phyloP scores from a whole-genome alignment of 1,140 invertebrate genomes.

The Frieseomelitta varia region DNA sequence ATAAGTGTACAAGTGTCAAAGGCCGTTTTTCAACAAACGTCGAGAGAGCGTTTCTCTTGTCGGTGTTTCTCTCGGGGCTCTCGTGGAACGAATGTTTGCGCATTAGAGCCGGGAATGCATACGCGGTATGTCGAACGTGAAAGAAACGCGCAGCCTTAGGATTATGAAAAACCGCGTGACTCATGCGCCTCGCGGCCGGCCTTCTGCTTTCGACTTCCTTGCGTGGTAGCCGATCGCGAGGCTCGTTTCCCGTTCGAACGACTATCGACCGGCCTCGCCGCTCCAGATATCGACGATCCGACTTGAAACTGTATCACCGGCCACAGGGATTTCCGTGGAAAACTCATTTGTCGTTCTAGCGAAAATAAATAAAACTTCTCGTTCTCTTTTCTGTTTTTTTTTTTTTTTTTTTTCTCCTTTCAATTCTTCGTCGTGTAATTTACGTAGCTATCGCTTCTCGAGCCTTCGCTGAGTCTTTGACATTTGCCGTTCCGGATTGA shows the following conservation, averaged over 20 bases:
- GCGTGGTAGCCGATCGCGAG: constrained; percentile 13
- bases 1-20: no score
- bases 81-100: background rate
- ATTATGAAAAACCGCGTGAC: constrained; percentile 43
- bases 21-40: background rate
- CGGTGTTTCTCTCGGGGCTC: no score
- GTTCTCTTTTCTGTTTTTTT: no score
- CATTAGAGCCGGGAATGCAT: constrained; percentile 14
- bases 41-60: no score
- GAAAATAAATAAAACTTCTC: no score
- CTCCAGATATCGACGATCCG: background rate
- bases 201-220: constrained; percentile 41
- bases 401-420: no score
- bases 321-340: background rate
- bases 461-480: background rate
- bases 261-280: background rate
- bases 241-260: background rate
- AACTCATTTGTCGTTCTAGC: no score
- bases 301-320: background rate
- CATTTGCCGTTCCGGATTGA: background rate
- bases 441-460: background rate
- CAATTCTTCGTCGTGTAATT: background rate
- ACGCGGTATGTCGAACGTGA: constrained; percentile 12
- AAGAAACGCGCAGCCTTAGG: constrained; percentile 33
- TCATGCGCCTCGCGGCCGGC: background rate